Base-by-base conservation (phyloP, 1,140 invertebrate species). In the Catajapyx aquilonaris region DNA sequence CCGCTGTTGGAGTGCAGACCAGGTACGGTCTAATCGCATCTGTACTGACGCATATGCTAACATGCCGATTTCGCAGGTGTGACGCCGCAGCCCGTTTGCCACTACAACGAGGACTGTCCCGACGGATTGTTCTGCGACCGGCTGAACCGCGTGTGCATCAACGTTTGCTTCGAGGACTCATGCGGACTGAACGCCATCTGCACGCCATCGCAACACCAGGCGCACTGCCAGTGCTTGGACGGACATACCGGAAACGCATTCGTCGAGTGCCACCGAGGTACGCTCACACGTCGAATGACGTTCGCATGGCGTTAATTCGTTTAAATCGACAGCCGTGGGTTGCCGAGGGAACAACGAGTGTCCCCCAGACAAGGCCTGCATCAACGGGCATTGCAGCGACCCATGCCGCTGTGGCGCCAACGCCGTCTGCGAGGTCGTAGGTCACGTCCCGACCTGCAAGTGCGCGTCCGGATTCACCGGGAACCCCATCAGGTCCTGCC, bases 31-130 rank as follows among this genome's bases (percentile, higher is more conserved):
- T 25, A 40, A 18, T 19, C 20, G 25, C 31, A 38, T 16, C 7
- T 13, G 13, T 28, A 35, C 25, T 25, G 15, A n/a, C 17, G 31
- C 17, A 13, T 34, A 3, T 18, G 15, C 13, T 44, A 35, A 18
- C 15, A 18, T 16, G 35, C 41, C 48, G 34, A 31, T 48, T 53
- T 59, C 59, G 47, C 56, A 77, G 73, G 73, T 33, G 57, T 64
- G 44, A 61, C 68, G 48, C 59, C 66, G 39, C 61, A 68, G 47
- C 70, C 76, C 41, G 65, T 84, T 23, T 90, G 86, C 48, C 79
- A 86, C 50, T 84, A 83, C 52, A 85, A 86, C 45, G 80, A 84
- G 62, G 81, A 87, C 48, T 87, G 83, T 55, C 77, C 80, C 39
- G 73, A 76, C 1, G 65, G 77, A 42, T 70, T 81, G 45, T 58